These are phyloP conservation scores for Acleris laterana DNA, from an alignment of 2,888 invertebrate genomes.

Conservation along the genomic window DNA sequence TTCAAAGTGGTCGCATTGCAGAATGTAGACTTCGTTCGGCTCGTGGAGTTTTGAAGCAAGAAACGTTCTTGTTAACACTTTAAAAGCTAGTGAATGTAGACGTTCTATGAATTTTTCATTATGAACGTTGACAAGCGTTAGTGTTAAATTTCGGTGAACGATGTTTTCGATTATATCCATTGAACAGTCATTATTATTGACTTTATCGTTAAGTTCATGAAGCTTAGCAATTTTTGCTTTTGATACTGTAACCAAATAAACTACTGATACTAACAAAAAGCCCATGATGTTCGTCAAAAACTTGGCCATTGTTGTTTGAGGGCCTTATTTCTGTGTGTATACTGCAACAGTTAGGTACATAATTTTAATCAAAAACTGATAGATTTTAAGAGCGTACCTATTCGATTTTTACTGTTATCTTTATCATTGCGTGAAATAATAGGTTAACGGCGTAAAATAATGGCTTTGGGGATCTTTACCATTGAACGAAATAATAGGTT, in stretches of 20 bases:
- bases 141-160: constrained; percentile 12
- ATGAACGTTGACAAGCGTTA: constrained; percentile 32
- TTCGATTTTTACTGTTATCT: no score
- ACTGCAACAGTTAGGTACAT: no score
- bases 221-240: neutral
- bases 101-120: constrained; percentile 10
- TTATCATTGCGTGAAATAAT: no score
- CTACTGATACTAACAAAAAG: neutral
- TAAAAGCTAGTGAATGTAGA: constrained; percentile 16
- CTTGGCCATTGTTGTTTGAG: constrained; percentile 8
- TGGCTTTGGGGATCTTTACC: no score
- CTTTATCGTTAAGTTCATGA: constrained; percentile 2
- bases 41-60: constrained; percentile 12
- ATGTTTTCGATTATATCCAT: constrained; percentile 9
- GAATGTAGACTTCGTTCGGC: constrained; percentile 27
- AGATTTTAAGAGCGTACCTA: no score
- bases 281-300: neutral
- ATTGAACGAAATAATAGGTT: no score
- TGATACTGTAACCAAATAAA: constrained; percentile 1
- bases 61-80: constrained; percentile 24
- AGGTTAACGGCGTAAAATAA: no score
- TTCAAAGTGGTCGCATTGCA: constrained; percentile 13
- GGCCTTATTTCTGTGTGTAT: no score
- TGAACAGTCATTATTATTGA: constrained; percentile 9
- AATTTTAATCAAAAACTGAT: no score